These are phyloP conservation scores for Diploscapter pachys DNA, from an alignment of 1,140 invertebrate genomes.

Conservation along the genomic window DNA sequence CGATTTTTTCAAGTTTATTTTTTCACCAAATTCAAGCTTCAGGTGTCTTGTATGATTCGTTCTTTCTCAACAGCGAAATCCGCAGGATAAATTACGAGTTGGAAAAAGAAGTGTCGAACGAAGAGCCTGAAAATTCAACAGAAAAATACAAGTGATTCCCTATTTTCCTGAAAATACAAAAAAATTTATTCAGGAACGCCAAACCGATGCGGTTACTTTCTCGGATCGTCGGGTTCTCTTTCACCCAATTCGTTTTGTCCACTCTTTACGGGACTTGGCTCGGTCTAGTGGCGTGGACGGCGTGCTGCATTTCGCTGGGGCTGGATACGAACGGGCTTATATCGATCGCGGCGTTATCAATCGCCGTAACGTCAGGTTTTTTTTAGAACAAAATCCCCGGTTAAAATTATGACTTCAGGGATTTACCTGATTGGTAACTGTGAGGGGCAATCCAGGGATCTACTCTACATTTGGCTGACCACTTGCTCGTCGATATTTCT, in stretches of 20 bases:
- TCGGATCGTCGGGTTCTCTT: conserved; percentile 15
- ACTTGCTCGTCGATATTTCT: conserved; percentile 21
- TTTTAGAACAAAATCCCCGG: conserved; percentile 1
- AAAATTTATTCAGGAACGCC: conserved; percentile 13
- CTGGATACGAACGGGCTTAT: conserved; percentile 1
- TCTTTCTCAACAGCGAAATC: conserved; percentile 16
- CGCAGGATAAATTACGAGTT: background rate
- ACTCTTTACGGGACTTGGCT: conserved; percentile 25
- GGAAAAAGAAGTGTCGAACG: conserved; percentile 12
- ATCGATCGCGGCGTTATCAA: conserved; percentile 8
- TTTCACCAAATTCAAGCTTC: conserved; percentile 1
- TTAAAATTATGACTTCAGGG: conserved; percentile 20
- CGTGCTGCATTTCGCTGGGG: conserved; percentile 21
- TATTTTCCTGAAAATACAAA: background rate
- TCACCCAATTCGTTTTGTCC: conserved; percentile 18
- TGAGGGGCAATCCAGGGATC: conserved; percentile 9
- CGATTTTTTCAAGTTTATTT: conserved; percentile 6
- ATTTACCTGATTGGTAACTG: conserved; percentile 30
- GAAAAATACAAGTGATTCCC: conserved; percentile 9
- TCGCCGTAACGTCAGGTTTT: conserved; percentile 14
- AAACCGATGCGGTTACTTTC: conserved; percentile 7
- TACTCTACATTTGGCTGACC: conserved; percentile 29
- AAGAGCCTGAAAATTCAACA: conserved; percentile 1
- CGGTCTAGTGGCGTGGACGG: conserved; percentile 24
- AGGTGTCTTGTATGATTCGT: conserved; percentile 25